Evolutionary conservation across 2,888 invertebrate genomes (phyloP), one percentile per base, ranked within the genome.

Genomic region (Mycalesis mineus): DNA sequence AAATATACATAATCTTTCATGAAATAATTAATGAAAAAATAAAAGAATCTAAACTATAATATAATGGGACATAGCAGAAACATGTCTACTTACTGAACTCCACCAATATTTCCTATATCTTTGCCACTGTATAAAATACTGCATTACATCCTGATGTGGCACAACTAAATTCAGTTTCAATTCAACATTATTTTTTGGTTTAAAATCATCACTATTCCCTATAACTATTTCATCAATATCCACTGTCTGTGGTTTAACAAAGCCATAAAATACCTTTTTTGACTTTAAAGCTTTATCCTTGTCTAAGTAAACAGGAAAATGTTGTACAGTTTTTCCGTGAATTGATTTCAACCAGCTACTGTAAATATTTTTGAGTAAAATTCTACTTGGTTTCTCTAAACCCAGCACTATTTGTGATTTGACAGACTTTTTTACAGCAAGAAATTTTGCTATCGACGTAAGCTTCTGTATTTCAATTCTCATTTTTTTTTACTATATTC

Each of bases 81-180:
- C 2, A 47, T n/a, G 5, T 15, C 22, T 39, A 82, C 88, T 86
- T 66, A 94, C 92, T 77, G 94, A 95, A 82, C 95, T 93, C 96
- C 96, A 96, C 96, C 96, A 96, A 67, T 93, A 93, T 75, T 94
- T 94, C 56, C 95, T 91, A 70, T 95, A 93, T 61, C 94, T 91
- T 73, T 95, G 95, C 88, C 94, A 93, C 67, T 93, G 92, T 71
- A 94, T 92, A 75, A 95, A 95, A 72, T 92, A 91, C 65, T 93
- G 93, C 70, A 91, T 91, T 0, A 91, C 81, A 61, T 89, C 85
- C 49, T 82, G 75, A 44, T 86, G 79, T n/a, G 88, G 76, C 17
- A 91, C 70, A 66, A 87, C 77, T 55, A 91, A 68, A 61, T 79
- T 81, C 54, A 91, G 82, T 58, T 77, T 72, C 6, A 91, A 69